Evolutionary conservation across 2,888 invertebrate species (phyloP).

Genomic region (Megalurothrips usitatus): DNA sequence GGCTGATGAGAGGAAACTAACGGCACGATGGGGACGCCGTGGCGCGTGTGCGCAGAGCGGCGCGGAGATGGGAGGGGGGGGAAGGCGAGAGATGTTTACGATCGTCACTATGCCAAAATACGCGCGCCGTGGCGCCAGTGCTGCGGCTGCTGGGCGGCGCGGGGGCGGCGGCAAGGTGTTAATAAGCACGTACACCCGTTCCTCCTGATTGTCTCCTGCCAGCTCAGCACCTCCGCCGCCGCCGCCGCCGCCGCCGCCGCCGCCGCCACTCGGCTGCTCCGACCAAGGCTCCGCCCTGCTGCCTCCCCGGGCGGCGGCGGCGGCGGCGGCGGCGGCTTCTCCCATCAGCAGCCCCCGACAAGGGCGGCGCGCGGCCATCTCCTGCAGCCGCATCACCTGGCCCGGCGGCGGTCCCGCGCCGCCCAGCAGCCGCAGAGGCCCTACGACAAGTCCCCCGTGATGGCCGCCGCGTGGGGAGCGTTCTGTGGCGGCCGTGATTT

Average conservation of each 20-base stretch:
- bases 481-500: too few relatives aligned
- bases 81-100: neutral
- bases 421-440: too few relatives aligned
- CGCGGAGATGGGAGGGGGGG: neutral
- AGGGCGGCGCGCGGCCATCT: too few relatives aligned
- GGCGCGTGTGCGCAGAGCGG: neutral
- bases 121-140: neutral
- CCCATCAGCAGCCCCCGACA: too few relatives aligned
- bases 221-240: neutral
- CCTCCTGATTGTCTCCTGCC: constrained; percentile 21
- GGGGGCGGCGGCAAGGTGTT: constrained; percentile 10
- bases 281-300: neutral
- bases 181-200: constrained; percentile 24
- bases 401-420: too few relatives aligned
- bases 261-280: too few relatives aligned
- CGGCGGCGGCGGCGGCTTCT: too few relatives aligned
- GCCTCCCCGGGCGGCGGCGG: too few relatives aligned
- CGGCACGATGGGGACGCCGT: neutral
- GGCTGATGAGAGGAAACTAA: constrained; percentile 15
- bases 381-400: too few relatives aligned
- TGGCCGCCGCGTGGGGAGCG: too few relatives aligned
- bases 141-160: neutral
- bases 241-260: too few relatives aligned
- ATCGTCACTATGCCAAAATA: constrained; percentile 18
- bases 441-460: too few relatives aligned